Base-by-base conservation (phyloP, 2,113 vertebrate species). In the Saccopteryx bilineata region DNA sequence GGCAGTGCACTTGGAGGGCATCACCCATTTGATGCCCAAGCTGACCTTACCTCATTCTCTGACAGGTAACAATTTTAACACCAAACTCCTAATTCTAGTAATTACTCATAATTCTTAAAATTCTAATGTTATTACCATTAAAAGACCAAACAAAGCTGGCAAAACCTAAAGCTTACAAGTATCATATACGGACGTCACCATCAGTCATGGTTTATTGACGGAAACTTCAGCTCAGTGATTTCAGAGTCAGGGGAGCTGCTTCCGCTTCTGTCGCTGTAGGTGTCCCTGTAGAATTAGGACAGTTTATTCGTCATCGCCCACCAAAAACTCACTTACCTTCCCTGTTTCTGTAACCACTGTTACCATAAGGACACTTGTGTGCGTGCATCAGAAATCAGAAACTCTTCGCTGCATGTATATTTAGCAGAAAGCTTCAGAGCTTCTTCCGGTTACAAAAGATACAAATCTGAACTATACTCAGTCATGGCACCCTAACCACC, bases 171-270 rank as follows among this genome's bases (percentile, higher is more conserved):
- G 14, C 48, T 86, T 90, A 58, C 18, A 93, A 66, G 26, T 4
- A 82, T 21, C 75, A 97, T 79, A 95, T 86, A 72, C 93, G 3
- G 39, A 39, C 3, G 0, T 98, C 98, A 98, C 97, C 98, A 81
- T 99, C 98, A 99, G 87, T 99, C 99, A 0, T 98, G 98, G 65
- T 98, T 98, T 90, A 98, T 98, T 17, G 99, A 96, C 3, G 99
- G 98, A 39, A 99, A 98, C 95, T 99, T 99, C 74, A 99, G 92
- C 60, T 99, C 99, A 0, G 99, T 98, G 26, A 99, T 99, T 97
- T 99, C 99, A 0, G 98, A 98, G 98, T 99, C 99, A 0, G 99
- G 99, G 0, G 98, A 99, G 97, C 99, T 99, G 98, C 99, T 99
- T 91, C 99, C 99, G 8, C 99, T 99, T 10, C 98, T 97, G 50